Conservation (phyloP, 2,888 invertebrate species). For the Platycheirus rosarum region DNA sequence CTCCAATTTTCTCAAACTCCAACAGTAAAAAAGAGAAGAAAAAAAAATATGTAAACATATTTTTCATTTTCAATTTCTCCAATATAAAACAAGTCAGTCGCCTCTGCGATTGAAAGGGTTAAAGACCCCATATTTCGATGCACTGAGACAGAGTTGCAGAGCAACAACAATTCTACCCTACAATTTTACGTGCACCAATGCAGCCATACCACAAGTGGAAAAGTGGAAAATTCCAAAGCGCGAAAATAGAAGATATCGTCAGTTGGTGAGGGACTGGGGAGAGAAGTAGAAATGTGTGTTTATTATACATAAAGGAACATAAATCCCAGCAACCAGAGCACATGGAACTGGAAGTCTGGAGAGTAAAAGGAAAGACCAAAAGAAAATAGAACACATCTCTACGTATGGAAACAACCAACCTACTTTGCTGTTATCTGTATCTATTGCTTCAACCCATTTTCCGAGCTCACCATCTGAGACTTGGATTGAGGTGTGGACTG, state of each 20-base stretch:
- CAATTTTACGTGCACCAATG: constrained; percentile 57
- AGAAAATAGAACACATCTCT: constrained; percentile 66
- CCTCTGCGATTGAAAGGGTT: constrained; percentile 64
- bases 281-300: no score
- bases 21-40: constrained; percentile 11
- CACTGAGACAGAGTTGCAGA: constrained; percentile 10
- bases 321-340: constrained; percentile 49
- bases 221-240: constrained; percentile 68
- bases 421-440: constrained; percentile 28
- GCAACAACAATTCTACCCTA: constrained; percentile 52
- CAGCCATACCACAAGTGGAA: constrained; percentile 47
- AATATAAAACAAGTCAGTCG: constrained; percentile 40
- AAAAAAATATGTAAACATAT: constrained; percentile 39
- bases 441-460: constrained; percentile 52
- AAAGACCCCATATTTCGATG: constrained; percentile 71
- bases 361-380: constrained; percentile 33
- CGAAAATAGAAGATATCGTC: constrained; percentile 59
- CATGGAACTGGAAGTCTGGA: constrained; percentile 33
- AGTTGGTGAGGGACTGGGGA: constrained; percentile 2
- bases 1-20: constrained; percentile 30
- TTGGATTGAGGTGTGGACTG: neutral
- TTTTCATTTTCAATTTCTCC: constrained; percentile 58
- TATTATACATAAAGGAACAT: neutral
- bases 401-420: constrained; percentile 54
- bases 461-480: constrained; percentile 24